phyloP scores from a whole-genome alignment of 2,113 vertebrate genomes.

The Corythoichthys haematopterus region DNA sequence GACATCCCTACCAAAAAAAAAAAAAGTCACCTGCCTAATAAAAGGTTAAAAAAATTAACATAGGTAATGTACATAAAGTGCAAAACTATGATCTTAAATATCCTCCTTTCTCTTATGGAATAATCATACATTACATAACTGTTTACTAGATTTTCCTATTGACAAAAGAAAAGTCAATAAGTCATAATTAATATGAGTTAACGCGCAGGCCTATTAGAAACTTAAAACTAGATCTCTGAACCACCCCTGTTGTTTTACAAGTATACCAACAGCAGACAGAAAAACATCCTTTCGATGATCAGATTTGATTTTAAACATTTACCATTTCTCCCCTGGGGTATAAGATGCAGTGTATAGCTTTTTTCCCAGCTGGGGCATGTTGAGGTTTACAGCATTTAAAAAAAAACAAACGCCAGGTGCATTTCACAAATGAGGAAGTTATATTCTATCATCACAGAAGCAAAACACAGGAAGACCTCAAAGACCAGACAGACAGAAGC shows the following conservation, averaged over 20 bases:
- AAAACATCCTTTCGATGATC: constrained; percentile 18
- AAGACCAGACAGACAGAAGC: constrained; percentile 46
- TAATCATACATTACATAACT: too few species aligned
- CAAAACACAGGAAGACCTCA: constrained; percentile 66
- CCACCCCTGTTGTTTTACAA: constrained; percentile 8
- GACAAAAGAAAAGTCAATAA: too few species aligned
- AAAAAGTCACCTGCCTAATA: too few species aligned
- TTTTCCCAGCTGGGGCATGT: constrained; percentile 39
- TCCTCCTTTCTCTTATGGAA: too few species aligned
- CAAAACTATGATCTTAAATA: too few species aligned
- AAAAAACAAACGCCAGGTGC: constrained; percentile 67
- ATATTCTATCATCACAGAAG: constrained; percentile 42
- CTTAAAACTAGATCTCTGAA: not conserved
- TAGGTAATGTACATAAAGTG: too few species aligned
- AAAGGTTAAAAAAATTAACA: too few species aligned
- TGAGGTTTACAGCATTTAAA: constrained; percentile 56
- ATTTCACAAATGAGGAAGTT: constrained; percentile 59
- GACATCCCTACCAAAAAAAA: too few species aligned
- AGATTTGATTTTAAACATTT: constrained; percentile 5
- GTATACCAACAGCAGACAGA: not conserved
- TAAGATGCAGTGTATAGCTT: constrained; percentile 24
- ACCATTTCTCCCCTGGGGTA: not conserved
- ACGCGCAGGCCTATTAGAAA: not conserved
- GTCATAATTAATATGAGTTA: too few species aligned
- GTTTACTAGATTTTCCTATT: too few species aligned